Percentiles rank a stretch among this genome's conserved stretches.
Conservation (phyloP, 2,888 invertebrate species). For the Drosophila mulleri region DNA sequence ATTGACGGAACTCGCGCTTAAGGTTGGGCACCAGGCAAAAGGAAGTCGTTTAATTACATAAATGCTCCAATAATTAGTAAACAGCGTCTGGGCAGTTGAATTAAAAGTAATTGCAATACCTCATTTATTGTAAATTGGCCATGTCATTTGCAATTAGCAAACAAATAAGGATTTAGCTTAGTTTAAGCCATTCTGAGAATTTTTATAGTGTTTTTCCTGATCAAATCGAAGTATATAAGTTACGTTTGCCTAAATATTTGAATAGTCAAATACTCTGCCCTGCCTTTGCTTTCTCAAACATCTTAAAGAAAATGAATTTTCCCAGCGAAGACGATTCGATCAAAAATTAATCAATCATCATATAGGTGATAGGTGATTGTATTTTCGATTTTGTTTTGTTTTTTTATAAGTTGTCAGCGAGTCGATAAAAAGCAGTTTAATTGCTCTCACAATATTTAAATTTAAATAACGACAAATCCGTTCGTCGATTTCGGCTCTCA, state of each 20-base stretch:
- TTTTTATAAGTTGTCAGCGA: neutral
- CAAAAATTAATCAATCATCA: neutral
- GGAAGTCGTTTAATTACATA: conserved; percentile 7
- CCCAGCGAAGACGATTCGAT: neutral
- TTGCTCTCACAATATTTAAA: conserved; percentile 16
- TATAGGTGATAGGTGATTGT: conserved; percentile 3
- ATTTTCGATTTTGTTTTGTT: neutral
- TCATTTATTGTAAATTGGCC: neutral
- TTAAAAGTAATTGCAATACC: conserved; percentile 2
- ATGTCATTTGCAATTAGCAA: neutral
- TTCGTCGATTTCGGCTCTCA: conserved; percentile 36
- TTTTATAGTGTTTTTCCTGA: neutral
- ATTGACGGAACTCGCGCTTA: conserved; percentile 35
- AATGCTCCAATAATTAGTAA: neutral
- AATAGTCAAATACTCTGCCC: too few relatives aligned
- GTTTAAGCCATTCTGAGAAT: neutral
- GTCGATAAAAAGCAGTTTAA: neutral
- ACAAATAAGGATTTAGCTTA: neutral
- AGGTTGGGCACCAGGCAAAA: conserved; percentile 34
- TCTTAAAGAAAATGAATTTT: neutral
- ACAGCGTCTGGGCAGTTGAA: neutral
- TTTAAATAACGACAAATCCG: conserved; percentile 25
- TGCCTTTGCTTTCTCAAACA: neutral
- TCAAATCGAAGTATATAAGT: too few relatives aligned
- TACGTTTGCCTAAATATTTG: too few relatives aligned